These are phyloP conservation scores for Patella ulyssiponensis DNA, from an alignment of 2,888 invertebrate genomes.

Conservation along the genomic window DNA sequence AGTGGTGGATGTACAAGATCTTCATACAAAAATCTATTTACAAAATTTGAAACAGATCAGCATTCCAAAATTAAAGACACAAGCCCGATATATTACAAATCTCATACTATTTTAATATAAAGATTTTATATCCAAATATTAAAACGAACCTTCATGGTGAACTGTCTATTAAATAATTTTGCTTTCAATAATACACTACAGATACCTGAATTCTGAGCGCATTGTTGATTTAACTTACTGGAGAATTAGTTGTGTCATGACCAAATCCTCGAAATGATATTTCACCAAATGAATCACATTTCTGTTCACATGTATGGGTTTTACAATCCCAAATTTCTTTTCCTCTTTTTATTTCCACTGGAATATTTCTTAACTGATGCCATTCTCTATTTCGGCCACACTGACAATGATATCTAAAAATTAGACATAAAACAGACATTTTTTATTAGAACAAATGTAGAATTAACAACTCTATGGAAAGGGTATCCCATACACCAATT, in stretches of 20 bases:
- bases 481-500: too few relatives aligned
- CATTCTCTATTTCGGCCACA: conserved; percentile 51
- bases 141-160: too few relatives aligned
- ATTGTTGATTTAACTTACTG: conserved; percentile 51
- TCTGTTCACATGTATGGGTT: conserved; percentile 46
- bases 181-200: too few relatives aligned
- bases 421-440: background rate
- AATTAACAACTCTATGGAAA: background rate
- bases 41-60: too few relatives aligned
- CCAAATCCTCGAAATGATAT: conserved; percentile 68
- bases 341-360: conserved; percentile 18
- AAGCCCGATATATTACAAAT: too few relatives aligned
- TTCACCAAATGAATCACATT: conserved; percentile 62
- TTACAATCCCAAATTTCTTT: conserved; percentile 49
- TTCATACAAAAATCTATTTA: too few relatives aligned
- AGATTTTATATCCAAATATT: too few relatives aligned
- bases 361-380: conserved; percentile 38
- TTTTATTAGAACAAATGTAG: background rate
- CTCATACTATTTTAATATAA: too few relatives aligned
- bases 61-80: too few relatives aligned
- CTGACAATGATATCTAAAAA: conserved; percentile 40
- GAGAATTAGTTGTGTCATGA: conserved; percentile 58
- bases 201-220: too few relatives aligned
- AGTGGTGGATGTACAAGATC: too few relatives aligned
- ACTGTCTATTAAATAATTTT: too few relatives aligned